Percentiles rank a stretch among this genome's conserved stretches.
Conservation (phyloP, 1,140 invertebrate genomes). For the Bombus fervidus region DNA sequence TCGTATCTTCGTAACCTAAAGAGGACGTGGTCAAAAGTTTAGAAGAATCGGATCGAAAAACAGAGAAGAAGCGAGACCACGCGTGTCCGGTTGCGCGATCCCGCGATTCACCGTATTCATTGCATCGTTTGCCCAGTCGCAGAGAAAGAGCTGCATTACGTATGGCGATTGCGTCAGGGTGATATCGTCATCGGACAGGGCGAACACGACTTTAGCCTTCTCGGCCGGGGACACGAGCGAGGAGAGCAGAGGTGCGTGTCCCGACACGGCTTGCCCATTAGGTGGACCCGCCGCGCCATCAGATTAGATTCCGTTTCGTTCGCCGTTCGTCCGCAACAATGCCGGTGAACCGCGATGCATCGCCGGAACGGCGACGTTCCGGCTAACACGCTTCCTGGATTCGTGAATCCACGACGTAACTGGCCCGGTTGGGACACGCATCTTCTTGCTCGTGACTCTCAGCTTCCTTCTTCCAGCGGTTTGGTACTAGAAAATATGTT, state of each 20-base stretch:
- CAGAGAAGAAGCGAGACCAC: conserved; percentile 1
- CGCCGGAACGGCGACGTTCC: conserved; percentile 44
- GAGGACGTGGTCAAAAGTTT: not conserved
- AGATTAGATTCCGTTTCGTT: conserved; percentile 77
- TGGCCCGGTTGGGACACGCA: not conserved
- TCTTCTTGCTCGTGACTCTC: not conserved
- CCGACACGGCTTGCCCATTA: conserved; percentile 81
- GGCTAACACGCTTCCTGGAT: conserved; percentile 54
- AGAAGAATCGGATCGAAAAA: not conserved
- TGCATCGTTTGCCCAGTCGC: conserved; percentile 35
- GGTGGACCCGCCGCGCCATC: conserved; percentile 76
- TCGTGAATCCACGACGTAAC: conserved; percentile 37
- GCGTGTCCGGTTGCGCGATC: conserved; percentile 12
- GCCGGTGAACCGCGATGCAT: conserved; percentile 56
- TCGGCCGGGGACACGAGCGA: conserved; percentile 55
- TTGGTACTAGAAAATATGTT: not conserved
- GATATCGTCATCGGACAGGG: conserved; percentile 66
- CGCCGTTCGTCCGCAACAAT: conserved; percentile 58
- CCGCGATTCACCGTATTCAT: conserved; percentile 1
- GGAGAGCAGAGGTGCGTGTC: conserved; percentile 76
- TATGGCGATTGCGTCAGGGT: conserved; percentile 65
- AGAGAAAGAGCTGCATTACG: conserved; percentile 54
- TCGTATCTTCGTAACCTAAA: no score
- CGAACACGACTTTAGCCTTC: conserved; percentile 75
- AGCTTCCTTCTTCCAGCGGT: not conserved